Base-by-base conservation (phyloP, 2,888 invertebrate genomes). In the Scaptomyza flava region DNA sequence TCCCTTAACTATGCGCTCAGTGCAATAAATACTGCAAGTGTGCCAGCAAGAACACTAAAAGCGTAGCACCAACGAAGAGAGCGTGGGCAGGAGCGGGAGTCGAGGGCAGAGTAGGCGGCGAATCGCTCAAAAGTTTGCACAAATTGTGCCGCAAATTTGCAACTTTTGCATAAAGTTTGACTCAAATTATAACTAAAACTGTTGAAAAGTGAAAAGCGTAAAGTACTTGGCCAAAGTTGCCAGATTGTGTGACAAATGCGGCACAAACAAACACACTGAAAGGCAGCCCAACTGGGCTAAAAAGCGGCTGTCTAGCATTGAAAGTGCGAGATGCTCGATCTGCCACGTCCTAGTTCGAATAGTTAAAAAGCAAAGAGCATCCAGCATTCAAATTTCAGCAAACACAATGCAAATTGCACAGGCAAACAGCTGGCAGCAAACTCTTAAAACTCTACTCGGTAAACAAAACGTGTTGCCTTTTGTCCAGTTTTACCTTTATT, bases 91-190 rank as follows among this genome's bases (percentile, higher is more conserved):
- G 3, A 17, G 8, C 17, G 17, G 38, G 14, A 6, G 17, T n/a
- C 2, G 23, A n/a, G 7, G 6, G 31, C 17, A 47, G 17, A 14
- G 45, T n/a, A 1, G 31, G 23, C 41, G 62, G 62, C 17, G 64
- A 53, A 69, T 51, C 47, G 69, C 69, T 61, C 41, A 77, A 82
- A 81, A 82, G 67, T 80, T 81, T 82, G 78, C 84, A 67, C 84
- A 82, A 82, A 82, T 85, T 84, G 85, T 79, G 85, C 69, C 79
- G 72, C 72, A 79, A 84, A 85, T 85, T 85, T 84, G 85, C 81
- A 84, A 84, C 76, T 84, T 84, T 81, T 68, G 83, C 83, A 83
- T 81, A 85, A 84, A 84, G 83, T 84, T 84, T 81, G 73, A 68
- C 81, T 81, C 69, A 78, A 82, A 82, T 82, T 82, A 82, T 78